Percentiles rank a stretch among this genome's conserved stretches.
Conservation (phyloP, 2,113 vertebrate genomes). For the Bufo gargarizans region DNA sequence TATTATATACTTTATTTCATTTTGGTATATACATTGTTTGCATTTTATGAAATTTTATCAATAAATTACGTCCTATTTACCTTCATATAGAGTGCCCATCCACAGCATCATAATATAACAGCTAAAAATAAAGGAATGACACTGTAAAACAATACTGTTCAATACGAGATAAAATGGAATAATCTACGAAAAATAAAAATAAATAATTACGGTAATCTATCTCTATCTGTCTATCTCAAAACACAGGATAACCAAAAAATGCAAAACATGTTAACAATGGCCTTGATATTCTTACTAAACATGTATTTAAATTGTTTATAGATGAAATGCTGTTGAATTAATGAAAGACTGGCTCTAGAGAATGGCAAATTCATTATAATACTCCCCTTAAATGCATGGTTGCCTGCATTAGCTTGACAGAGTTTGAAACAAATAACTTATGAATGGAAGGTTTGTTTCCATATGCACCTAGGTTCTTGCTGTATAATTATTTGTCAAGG, state of each 20-base stretch:
- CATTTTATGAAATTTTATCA: too few relatives aligned
- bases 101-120: background rate
- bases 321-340: slow-evolving; percentile 20
- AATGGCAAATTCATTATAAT: slow-evolving; percentile 10
- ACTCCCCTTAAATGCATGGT: background rate
- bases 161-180: background rate
- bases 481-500: background rate
- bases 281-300: background rate
- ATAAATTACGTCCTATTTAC: too few relatives aligned
- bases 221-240: background rate
- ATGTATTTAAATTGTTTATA: slow-evolving; percentile 27
- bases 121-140: background rate
- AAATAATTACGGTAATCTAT: background rate
- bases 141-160: background rate
- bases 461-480: background rate
- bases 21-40: too few relatives aligned
- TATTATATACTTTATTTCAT: too few relatives aligned
- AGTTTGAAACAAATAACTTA: background rate
- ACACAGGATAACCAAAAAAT: background rate
- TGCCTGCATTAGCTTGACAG: background rate
- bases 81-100: too few relatives aligned
- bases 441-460: slow-evolving; percentile 22
- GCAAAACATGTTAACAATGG: background rate
- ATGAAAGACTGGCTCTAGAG: background rate
- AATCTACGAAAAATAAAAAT: background rate